Conservation (phyloP, 2,888 invertebrate species). For the Leucophenga maculata region DNA sequence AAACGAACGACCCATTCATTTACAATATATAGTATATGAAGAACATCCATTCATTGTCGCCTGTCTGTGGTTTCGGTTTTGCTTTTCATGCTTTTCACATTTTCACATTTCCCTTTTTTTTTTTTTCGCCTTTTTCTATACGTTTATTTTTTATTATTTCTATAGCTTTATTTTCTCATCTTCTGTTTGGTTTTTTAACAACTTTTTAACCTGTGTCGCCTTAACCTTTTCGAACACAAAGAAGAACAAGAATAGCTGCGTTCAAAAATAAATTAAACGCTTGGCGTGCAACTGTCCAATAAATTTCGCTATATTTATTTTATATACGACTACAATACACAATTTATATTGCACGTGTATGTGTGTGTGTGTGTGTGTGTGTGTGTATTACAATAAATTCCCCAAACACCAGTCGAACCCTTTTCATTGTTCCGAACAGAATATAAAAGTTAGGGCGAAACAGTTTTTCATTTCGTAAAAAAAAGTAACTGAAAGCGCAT, state of each 20-base stretch:
- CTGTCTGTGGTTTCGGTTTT: conserved; percentile 22
- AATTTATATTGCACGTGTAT: conserved; percentile 40
- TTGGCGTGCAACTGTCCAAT: conserved; percentile 69
- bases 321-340: conserved; percentile 44
- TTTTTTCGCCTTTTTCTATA: conserved; percentile 10
- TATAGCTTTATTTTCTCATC: conserved; percentile 4
- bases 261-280: conserved; percentile 64
- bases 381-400: not conserved
- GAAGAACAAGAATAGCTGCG: conserved; percentile 46
- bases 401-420: conserved; percentile 54
- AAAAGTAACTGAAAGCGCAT: not conserved
- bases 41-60: conserved; percentile 14
- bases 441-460: not conserved
- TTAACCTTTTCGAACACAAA: conserved; percentile 19
- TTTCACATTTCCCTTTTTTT: not conserved
- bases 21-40: not conserved
- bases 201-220: conserved; percentile 4
- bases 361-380: no score
- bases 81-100: not conserved
- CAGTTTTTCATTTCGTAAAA: not conserved
- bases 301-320: conserved; percentile 63
- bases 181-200: not conserved
- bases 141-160: no score
- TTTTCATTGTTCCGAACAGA: conserved; percentile 49
- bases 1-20: not conserved